Base-by-base conservation (phyloP, 2,113 vertebrate genomes). In the Lutjanus erythropterus region DNA sequence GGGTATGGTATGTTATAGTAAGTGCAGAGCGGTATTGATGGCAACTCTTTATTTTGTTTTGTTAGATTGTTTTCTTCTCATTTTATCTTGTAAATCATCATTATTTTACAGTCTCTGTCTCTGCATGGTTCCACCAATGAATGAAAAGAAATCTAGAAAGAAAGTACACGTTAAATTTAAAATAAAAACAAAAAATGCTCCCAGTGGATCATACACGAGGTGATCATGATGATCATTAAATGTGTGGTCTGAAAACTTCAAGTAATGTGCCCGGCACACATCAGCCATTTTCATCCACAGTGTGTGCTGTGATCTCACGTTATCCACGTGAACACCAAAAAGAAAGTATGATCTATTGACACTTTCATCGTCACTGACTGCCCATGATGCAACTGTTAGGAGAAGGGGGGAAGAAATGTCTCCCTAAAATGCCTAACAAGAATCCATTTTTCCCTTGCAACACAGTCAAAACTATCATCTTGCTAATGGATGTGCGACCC, bases 21-120 rank as follows among this genome's bases (percentile, higher is more conserved):
- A 29, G 84, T 89, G 56, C 9, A 61, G 65, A 81, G 76, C 75
- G 65, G 86, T 89, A 85, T 85, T 15, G 61, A 83, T 74, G 81
- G 86, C 31, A 79, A 82, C 88, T 93, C 86, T 91, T 93, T 86
- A 90, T 88, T 89, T 92, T 86, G 86, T 91, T 91, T 93, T 90
- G 77, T 87, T 76, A n/a, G 3, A 35, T 69, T 66, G 41, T 81
- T 86, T 75, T 76, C 21, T 58, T 60, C 71, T 70, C 9, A 58
- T 72, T 77, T 71, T 65, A n/a, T 39, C 31, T 61, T 2, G 0
- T 33, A 44, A 25, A 12, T 66, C 14, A 25, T 15, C 5, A 62
- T 64, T 21, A 65, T 50, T 66, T 69, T 39, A 33, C 19, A 44
- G 69, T 74, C 58, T 75, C 35, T 58, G 9, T 39, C 27, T 76